Conservation (phyloP, 2,113 vertebrate species). For the Aix galericulata region DNA sequence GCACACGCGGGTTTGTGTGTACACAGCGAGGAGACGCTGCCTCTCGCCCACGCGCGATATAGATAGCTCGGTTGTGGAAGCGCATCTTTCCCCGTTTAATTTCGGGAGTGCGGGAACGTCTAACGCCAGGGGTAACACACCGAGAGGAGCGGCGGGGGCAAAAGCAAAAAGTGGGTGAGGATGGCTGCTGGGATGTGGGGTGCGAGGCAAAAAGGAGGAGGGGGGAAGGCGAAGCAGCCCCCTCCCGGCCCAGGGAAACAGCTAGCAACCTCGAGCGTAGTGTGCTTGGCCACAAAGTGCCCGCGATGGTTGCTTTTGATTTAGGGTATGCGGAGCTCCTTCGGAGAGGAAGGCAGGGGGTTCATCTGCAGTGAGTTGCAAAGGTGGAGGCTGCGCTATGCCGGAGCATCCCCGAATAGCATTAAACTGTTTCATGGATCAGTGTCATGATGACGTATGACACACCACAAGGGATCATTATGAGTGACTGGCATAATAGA, state of each 20-base stretch:
- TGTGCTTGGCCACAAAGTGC: neutral
- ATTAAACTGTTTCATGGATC: conserved; percentile 52
- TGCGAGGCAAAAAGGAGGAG: neutral
- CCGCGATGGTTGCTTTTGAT: neutral
- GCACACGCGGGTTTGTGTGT: neutral
- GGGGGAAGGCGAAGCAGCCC: neutral
- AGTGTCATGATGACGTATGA: conserved; percentile 43
- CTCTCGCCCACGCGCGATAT: neutral
- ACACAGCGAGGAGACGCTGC: neutral
- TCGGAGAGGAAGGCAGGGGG: neutral
- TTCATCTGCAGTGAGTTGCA: neutral
- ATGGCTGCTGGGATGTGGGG: neutral
- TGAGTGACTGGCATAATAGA: conserved; percentile 39
- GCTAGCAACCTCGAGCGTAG: neutral
- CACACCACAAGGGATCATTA: conserved; percentile 5
- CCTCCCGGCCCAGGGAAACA: neutral
- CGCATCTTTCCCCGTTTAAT: neutral
- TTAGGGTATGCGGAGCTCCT: neutral
- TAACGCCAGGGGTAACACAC: neutral
- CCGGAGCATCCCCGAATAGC: neutral
- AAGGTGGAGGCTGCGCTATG: neutral
- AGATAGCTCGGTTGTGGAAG: neutral
- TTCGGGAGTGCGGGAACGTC: neutral
- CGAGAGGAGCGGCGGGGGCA: neutral
- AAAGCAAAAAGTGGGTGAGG: neutral